Base-by-base conservation (phyloP, 2,888 invertebrate species). In the Rutpela maculata region DNA sequence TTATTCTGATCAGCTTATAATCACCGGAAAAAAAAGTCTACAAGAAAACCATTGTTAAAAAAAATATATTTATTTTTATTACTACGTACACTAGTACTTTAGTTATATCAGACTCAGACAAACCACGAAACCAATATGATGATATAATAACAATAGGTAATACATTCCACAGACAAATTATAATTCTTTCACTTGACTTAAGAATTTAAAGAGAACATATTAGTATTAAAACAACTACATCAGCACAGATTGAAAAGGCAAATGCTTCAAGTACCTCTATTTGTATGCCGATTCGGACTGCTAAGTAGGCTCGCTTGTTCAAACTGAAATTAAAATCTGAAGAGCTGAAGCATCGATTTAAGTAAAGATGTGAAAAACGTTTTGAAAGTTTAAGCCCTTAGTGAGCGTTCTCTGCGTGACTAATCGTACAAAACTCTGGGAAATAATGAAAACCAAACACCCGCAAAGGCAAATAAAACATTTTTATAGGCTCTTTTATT, bases 401-500 rank as follows among this genome's bases (percentile, higher is more conserved):
- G 19, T 18, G 11, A 59, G 11, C 19, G 3, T 10, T 22, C 18
- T 12, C 17, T 57, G 15, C 57, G 17, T 55, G 15, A 59, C 19
- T 19, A 59, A 19, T 22, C 59, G 19, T 22, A 22, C 19, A 59
- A 59, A 59, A 59, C 19, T 59, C 59, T 22, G 18, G 59, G 12
- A 59, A 22, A 19, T 18, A 22, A 22, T 59, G 55, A 59, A 59
- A 50, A 43, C 19, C 50, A 22, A 22, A 17, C 35, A 11, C 73
- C 63, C 56, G 68, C 68, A 62, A 63, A 63, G 19, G 60, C 68
- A 35, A 68, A 81, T 79, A 81, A 79, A 80, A 77, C 79, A 77
- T 77, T 80, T 83, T 83, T 82, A 83, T 81, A 76, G 76, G 38
- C 72, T 76, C 69, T 79, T 78, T 77, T 59, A 74, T 81, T 68